Conservation (phyloP, 2,797 vertebrate species). For the Lepilemur septentrionalis region DNA sequence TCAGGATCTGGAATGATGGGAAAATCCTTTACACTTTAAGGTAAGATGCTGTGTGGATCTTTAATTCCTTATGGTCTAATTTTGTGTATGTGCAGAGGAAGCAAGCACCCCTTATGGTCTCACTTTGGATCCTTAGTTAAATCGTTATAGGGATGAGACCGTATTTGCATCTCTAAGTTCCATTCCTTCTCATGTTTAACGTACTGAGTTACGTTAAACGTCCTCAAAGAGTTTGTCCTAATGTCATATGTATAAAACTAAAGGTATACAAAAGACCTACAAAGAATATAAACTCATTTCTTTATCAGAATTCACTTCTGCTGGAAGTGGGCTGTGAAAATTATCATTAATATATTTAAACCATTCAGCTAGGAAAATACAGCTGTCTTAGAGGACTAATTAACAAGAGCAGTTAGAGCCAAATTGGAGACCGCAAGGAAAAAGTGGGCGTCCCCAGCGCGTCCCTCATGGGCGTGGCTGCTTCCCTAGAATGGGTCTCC, state of each 20-base stretch:
- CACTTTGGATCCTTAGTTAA: not conserved
- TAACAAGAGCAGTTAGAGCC: not conserved
- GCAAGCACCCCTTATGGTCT: not conserved
- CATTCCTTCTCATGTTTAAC: not conserved
- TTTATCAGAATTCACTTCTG: not conserved
- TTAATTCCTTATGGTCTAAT: not conserved
- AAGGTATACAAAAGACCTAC: not conserved
- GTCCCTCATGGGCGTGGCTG: not conserved
- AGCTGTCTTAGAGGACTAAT: not conserved
- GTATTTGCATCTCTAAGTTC: not conserved
- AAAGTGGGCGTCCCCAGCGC: rapidly evolving
- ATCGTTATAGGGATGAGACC: not conserved
- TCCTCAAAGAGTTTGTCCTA: not conserved
- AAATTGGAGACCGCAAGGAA: not conserved
- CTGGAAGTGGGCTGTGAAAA: not conserved
- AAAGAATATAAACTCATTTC: not conserved
- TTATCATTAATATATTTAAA: not conserved
- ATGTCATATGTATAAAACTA: not conserved
- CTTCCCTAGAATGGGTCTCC: too few relatives aligned
- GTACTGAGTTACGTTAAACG: too few relatives aligned
- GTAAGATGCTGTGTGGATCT: constrained; percentile 77
- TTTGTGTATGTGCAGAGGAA: not conserved
- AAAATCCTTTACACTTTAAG: constrained; percentile 97
- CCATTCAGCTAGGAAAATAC: not conserved
- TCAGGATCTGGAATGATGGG: constrained; percentile 97